Evolutionary conservation across 35 echinoderm and acorn worm genomes (phyloP).

Genomic region (Apostichopus californicus): DNA sequence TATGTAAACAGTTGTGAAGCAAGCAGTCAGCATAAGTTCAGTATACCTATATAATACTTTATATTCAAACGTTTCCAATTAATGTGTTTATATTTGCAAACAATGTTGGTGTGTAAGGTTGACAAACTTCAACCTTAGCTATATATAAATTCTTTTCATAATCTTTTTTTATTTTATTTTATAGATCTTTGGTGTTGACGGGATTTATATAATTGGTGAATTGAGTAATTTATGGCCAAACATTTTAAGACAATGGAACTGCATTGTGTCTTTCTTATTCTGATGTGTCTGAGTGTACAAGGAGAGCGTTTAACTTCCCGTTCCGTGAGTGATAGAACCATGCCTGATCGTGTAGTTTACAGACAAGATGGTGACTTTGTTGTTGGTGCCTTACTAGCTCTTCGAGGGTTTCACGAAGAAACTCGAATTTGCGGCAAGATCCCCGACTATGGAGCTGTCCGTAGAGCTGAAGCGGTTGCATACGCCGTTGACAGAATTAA

Average conservation of each 20-base stretch:
- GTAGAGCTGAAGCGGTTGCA: constrained; percentile 11
- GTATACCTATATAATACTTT: too few species aligned
- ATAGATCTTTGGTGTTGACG: too few species aligned
- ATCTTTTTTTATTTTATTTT: too few species aligned
- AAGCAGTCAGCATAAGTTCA: too few species aligned
- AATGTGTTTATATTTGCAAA: too few species aligned
- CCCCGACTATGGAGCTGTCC: neutral
- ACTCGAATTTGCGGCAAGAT: neutral
- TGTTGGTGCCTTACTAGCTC: neutral
- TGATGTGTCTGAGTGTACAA: neutral
- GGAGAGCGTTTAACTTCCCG: neutral
- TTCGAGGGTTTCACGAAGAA: neutral
- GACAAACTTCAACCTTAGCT: too few species aligned
- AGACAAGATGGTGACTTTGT: constrained; percentile 9
- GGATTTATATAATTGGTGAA: too few species aligned
- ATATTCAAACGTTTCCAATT: too few species aligned
- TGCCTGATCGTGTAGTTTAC: neutral
- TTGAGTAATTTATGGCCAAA: neutral
- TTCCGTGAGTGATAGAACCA: neutral
- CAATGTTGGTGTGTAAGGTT: too few species aligned
- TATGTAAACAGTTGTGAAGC: too few species aligned
- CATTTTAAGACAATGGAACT: neutral
- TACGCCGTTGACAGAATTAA: constrained; percentile 39
- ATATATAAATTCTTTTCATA: too few species aligned
- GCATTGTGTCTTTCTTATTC: neutral